phyloP scores from a whole-genome alignment of 2,113 vertebrate species.

The Strix uralensis region DNA sequence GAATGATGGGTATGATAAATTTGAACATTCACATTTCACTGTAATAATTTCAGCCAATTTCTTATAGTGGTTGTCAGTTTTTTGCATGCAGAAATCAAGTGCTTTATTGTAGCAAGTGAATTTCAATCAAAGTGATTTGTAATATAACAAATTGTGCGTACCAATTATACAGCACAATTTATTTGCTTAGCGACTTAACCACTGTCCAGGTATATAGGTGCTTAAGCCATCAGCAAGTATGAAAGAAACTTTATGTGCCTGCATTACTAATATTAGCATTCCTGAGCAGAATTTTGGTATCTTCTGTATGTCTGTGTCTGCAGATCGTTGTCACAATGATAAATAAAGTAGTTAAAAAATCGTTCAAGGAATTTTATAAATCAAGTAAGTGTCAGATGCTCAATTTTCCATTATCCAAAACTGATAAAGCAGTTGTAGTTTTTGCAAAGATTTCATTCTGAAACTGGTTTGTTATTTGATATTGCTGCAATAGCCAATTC shows the following conservation, averaged over 20 bases:
- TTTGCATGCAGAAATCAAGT: background rate
- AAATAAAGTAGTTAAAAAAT: background rate
- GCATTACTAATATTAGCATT: background rate
- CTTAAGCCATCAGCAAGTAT: background rate
- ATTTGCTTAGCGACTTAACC: background rate
- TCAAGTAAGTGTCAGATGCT: background rate
- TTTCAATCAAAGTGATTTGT: background rate
- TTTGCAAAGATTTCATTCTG: background rate
- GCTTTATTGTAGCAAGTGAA: background rate
- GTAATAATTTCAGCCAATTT: background rate
- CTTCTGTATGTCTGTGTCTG: background rate
- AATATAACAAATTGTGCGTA: background rate
- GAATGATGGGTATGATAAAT: background rate
- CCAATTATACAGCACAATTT: background rate
- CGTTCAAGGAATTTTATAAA: background rate
- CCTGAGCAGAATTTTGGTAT: background rate
- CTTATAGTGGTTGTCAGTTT: background rate
- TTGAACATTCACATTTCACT: background rate
- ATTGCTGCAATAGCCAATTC: background rate
- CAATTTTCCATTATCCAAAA: background rate
- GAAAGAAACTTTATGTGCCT: background rate
- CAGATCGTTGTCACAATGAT: background rate
- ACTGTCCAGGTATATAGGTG: background rate
- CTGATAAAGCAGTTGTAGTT: background rate
- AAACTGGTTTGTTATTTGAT: background rate